Conservation (phyloP, 2,113 vertebrate genomes). For the Paradisaea rubra region DNA sequence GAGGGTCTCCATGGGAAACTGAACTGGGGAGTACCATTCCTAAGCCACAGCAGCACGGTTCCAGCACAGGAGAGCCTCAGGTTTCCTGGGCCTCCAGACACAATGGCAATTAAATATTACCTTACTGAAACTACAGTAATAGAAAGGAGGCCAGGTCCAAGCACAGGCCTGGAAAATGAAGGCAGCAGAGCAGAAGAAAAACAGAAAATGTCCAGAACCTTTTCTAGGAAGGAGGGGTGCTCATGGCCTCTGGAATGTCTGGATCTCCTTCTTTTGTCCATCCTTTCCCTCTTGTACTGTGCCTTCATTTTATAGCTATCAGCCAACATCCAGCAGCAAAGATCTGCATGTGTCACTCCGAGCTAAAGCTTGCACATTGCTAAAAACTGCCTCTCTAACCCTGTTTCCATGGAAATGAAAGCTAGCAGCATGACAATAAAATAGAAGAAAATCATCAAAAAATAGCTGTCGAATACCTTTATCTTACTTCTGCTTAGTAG, state of each 20-base stretch:
- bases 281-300: not conserved
- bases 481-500: not conserved
- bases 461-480: not conserved
- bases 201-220: not conserved
- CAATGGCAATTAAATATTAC: not conserved
- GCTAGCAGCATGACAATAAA: not conserved
- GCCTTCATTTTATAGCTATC: not conserved
- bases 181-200: not conserved
- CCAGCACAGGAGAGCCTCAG: not conserved
- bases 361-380: not conserved
- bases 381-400: not conserved
- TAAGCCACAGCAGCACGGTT: not conserved
- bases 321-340: not conserved
- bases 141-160: not conserved
- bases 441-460: not conserved
- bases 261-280: not conserved
- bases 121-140: not conserved
- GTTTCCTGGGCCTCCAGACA: not conserved
- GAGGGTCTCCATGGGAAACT: not conserved
- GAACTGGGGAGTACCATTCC: not conserved
- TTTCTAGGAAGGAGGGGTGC: not conserved
- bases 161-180: not conserved
- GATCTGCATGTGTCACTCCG: not conserved
- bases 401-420: slow-evolving; percentile 60
- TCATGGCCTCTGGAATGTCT: not conserved